phyloP scores from a whole-genome alignment of 2,113 vertebrate genomes.

The Xiphorhynchus elegans region DNA sequence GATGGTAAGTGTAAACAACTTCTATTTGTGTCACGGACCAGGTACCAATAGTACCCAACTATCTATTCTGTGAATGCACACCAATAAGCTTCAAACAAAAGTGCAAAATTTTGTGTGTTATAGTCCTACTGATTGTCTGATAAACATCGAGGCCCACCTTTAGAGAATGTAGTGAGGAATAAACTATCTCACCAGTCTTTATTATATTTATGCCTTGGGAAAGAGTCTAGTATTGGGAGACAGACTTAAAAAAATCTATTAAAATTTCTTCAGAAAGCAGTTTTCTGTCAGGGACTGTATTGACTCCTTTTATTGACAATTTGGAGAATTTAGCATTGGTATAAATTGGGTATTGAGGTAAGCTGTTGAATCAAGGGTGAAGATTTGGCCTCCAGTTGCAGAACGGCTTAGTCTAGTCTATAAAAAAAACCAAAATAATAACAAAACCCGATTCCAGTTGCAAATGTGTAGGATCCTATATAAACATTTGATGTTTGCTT shows the following conservation, averaged over 20 bases:
- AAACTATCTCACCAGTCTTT: background rate
- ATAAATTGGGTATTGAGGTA: background rate
- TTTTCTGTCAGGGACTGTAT: background rate
- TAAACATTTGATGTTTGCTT: background rate
- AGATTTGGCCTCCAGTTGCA: background rate
- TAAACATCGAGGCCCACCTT: fast-evolving
- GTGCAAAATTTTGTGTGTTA: background rate
- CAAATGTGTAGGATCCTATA: background rate
- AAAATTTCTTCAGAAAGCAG: background rate
- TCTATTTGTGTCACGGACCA: background rate
- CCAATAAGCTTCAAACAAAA: background rate
- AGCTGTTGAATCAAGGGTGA: background rate
- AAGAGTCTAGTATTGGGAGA: background rate
- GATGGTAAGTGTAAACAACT: background rate
- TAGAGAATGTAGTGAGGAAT: background rate
- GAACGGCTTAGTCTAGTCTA: background rate
- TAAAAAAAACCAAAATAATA: fast-evolving
- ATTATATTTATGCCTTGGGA: background rate
- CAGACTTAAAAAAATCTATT: background rate
- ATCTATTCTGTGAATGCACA: background rate
- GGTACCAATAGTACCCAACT: background rate
- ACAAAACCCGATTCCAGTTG: background rate
- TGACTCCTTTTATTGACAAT: background rate
- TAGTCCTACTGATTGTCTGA: background rate
- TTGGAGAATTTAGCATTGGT: background rate